These are phyloP conservation scores for Gymnothorax javanicus DNA, from an alignment of 2,797 vertebrate species.

Conservation along the genomic window DNA sequence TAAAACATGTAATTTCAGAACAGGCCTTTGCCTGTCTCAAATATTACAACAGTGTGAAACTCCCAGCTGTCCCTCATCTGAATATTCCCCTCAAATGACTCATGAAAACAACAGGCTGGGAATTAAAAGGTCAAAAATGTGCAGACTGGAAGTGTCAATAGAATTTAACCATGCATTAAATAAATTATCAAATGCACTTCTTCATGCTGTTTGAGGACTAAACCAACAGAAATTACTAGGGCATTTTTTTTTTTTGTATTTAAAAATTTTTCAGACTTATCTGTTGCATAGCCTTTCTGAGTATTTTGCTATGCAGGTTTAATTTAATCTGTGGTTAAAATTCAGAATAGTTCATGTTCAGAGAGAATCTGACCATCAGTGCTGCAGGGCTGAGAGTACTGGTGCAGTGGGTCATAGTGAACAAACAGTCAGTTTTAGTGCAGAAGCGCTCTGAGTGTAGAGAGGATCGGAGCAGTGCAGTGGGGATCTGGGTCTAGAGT, in stretches of 20 bases:
- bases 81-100: neutral
- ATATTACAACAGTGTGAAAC: slow-evolving; percentile 1
- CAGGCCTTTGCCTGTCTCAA: slow-evolving; percentile 14
- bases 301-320: neutral
- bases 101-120: neutral
- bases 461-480: too few relatives aligned
- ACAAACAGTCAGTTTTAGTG: too few relatives aligned
- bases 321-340: neutral
- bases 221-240: neutral
- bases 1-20: slow-evolving; percentile 2
- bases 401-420: neutral
- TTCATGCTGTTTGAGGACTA: neutral
- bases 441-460: too few relatives aligned
- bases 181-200: neutral
- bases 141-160: neutral
- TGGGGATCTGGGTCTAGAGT: too few relatives aligned
- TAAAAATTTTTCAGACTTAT: neutral
- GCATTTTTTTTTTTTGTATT: neutral
- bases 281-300: neutral
- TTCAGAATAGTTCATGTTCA: neutral
- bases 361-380: too few relatives aligned
- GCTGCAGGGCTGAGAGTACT: neutral
- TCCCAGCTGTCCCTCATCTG: slow-evolving; percentile 7
- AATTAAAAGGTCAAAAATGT: neutral
- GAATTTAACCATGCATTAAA: neutral